A percentile compares a stretch with the other conserved stretches of the same genome.
phyloP scores from a whole-genome alignment of 2,888 invertebrate species.

The Girardia tigrina region DNA sequence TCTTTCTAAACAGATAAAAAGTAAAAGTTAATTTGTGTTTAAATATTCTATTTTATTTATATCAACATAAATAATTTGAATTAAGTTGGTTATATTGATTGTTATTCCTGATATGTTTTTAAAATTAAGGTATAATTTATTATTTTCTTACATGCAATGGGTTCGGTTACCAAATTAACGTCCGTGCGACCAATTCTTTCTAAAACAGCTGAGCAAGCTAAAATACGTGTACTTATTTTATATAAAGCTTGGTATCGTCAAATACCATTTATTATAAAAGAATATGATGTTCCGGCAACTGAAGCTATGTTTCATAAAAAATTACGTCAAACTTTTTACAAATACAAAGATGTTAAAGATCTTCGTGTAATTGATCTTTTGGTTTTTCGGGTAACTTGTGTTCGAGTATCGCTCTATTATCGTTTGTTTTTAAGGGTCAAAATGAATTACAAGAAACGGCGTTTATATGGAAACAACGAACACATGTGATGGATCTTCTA shows the following conservation, averaged over 20 bases:
- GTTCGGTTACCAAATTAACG: conserved; percentile 38
- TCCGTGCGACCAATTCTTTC: conserved; percentile 76
- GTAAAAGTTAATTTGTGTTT: too few relatives aligned
- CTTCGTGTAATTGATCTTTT: conserved; percentile 77
- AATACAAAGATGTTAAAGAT: conserved; percentile 66
- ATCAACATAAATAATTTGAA: too few relatives aligned
- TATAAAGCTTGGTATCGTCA: conserved; percentile 88
- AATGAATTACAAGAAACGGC: conserved; percentile 79
- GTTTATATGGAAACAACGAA: conserved; percentile 73
- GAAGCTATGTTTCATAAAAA: conserved; percentile 61
- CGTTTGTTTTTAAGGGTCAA: conserved; percentile 61
- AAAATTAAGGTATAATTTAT: too few relatives aligned
- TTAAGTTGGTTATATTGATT: too few relatives aligned
- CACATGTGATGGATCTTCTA: conserved; percentile 73
- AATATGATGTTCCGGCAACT: conserved; percentile 68
- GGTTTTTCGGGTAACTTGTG: conserved; percentile 50
- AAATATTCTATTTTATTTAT: too few relatives aligned
- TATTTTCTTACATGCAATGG: too few relatives aligned
- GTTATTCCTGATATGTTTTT: too few relatives aligned
- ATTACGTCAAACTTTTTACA: conserved; percentile 64
- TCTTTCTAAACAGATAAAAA: too few relatives aligned
- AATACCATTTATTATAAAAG: conserved; percentile 69
- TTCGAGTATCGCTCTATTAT: neutral
- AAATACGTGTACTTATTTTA: conserved; percentile 66
- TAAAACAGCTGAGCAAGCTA: conserved; percentile 63